Evolutionary conservation across 1,140 invertebrate genomes (phyloP).

Genomic region (Papilio machaon): DNA sequence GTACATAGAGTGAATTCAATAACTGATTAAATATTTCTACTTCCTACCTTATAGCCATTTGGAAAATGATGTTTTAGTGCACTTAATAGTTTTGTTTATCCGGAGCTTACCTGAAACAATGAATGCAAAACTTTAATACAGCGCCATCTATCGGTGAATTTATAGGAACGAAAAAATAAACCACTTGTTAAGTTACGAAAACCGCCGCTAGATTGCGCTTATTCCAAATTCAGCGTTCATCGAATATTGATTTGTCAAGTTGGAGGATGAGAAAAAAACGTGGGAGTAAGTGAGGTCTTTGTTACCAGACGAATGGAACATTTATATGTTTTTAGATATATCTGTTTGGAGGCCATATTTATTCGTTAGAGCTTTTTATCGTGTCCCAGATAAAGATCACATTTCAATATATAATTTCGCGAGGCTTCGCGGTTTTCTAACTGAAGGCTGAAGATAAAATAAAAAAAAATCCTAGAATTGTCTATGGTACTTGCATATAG

Average conservation of each 20-base stretch:
- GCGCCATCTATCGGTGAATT: conserved; percentile 27
- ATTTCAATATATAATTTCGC: conserved; percentile 27
- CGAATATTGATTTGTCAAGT: conserved; percentile 8
- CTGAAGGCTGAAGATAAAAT: not conserved
- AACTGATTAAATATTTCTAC: too few relatives aligned
- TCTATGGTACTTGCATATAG: not conserved
- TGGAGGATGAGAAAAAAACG: not conserved
- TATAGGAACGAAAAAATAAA: not conserved
- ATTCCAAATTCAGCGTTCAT: not conserved
- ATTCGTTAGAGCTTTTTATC: conserved; percentile 3
- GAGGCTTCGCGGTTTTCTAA: not conserved
- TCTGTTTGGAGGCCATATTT: not conserved
- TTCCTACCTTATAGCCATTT: not conserved
- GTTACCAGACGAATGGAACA: conserved; percentile 8
- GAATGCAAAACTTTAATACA: not conserved
- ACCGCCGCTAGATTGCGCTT: conserved; percentile 15
- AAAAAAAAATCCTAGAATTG: not conserved
- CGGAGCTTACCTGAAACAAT: conserved; percentile 37
- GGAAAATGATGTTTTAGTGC: not conserved
- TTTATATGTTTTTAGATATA: not conserved
- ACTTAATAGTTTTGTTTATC: not conserved
- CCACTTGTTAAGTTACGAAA: not conserved
- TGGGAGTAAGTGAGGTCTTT: not conserved
- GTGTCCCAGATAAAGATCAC: conserved; percentile 11
- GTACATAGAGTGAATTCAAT: too few relatives aligned